These are phyloP conservation scores for Drosophila meridiana DNA, from an alignment of 2,888 invertebrate genomes.

Conservation along the genomic window DNA sequence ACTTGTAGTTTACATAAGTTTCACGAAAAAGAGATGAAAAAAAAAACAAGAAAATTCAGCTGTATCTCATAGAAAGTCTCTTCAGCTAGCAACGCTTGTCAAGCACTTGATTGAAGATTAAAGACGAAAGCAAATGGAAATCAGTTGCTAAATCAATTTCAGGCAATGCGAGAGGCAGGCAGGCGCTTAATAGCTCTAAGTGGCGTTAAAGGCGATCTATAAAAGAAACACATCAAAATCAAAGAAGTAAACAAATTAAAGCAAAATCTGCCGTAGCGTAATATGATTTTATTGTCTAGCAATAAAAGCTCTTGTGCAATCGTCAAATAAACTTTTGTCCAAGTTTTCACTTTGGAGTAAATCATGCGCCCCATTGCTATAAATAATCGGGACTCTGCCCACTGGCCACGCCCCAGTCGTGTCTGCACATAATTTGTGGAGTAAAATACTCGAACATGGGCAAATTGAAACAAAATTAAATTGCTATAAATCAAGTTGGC, in stretches of 20 bases:
- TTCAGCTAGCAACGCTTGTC: not conserved
- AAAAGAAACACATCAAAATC: slow-evolving; percentile 44
- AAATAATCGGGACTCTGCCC: slow-evolving; percentile 52
- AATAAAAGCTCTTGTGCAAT: slow-evolving; percentile 39
- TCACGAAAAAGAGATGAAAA: not conserved
- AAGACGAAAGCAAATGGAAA: slow-evolving; percentile 26
- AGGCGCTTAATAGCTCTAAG: slow-evolving; percentile 28
- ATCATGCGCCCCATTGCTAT: slow-evolving; percentile 57
- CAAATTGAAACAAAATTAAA: slow-evolving; percentile 79
- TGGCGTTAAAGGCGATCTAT: slow-evolving; percentile 29
- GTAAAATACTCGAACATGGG: slow-evolving; percentile 68
- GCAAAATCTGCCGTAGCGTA: slow-evolving; percentile 16
- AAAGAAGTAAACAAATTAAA: slow-evolving; percentile 51
- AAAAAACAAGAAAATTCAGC: not conserved
- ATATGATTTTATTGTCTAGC: slow-evolving; percentile 48
- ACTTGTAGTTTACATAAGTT: slow-evolving; percentile 13
- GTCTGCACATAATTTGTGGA: slow-evolving; percentile 80
- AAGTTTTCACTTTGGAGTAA: slow-evolving; percentile 49
- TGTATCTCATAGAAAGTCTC: slow-evolving; percentile 12
- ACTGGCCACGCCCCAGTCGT: slow-evolving; percentile 70
- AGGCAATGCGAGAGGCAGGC: slow-evolving; percentile 23
- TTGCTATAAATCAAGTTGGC: slow-evolving; percentile 77
- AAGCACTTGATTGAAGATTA: slow-evolving; percentile 15
- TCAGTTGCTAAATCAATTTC: slow-evolving; percentile 25
- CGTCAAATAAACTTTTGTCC: slow-evolving; percentile 36